Evolutionary conservation across 2,113 vertebrate genomes (phyloP).

Genomic region (Hemichromis elongatus): DNA sequence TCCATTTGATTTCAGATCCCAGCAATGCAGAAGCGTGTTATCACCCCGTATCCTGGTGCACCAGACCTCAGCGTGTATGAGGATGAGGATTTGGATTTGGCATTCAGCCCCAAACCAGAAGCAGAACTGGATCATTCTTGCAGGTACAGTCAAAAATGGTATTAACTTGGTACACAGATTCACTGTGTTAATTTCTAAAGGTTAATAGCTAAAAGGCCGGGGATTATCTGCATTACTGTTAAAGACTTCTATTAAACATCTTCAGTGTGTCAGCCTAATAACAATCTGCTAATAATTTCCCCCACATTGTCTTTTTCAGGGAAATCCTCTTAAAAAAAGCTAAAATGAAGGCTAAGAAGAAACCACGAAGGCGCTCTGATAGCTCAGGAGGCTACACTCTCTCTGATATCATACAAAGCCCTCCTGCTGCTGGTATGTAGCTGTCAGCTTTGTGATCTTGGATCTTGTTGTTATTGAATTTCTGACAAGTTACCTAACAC

Average conservation of each 20-base stretch:
- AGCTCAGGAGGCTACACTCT: constrained; percentile 95
- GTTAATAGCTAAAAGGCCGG: background rate
- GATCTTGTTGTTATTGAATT: background rate
- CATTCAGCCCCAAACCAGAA: constrained; percentile 53
- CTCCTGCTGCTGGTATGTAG: constrained; percentile 77
- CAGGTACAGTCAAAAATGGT: constrained; percentile 43
- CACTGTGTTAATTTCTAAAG: background rate
- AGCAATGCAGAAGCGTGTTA: constrained; percentile 88
- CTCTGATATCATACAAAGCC: constrained; percentile 92
- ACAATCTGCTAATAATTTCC: background rate
- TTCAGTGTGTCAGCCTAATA: background rate
- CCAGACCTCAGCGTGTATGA: constrained; percentile 88
- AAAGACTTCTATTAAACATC: background rate
- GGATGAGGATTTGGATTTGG: constrained; percentile 76
- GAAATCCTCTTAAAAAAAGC: constrained; percentile 86
- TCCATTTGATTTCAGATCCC: constrained; percentile 78
- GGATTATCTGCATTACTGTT: background rate
- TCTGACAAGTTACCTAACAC: background rate
- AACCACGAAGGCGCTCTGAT: constrained; percentile 86
- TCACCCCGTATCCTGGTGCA: constrained; percentile 86
- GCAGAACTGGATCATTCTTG: constrained; percentile 55
- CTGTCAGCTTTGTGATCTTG: background rate
- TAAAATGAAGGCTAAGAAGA: constrained; percentile 92
- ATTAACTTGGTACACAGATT: constrained; percentile 19
- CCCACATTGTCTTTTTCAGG: constrained; percentile 55